Percentiles rank a stretch among this genome's conserved stretches.
Conservation (phyloP, 2,888 invertebrate genomes). For the Volucella inanis region DNA sequence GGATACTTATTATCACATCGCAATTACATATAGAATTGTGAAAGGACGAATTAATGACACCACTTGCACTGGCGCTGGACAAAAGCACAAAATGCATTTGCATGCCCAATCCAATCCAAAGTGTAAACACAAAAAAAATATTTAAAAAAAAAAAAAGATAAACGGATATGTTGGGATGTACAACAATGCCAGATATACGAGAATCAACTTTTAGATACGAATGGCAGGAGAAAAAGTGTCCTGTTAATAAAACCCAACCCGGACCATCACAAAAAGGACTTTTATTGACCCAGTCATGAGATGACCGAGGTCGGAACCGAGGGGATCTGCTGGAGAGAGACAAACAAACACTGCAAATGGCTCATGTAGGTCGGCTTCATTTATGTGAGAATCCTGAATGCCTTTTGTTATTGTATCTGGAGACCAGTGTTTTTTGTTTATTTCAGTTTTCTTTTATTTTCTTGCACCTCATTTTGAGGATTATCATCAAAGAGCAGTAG, state of each 20-base stretch:
- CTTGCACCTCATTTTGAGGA: slow-evolving; percentile 71
- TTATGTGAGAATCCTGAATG: slow-evolving; percentile 62
- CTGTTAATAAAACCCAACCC: slow-evolving; percentile 47
- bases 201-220: neutral
- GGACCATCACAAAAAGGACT: slow-evolving; percentile 58
- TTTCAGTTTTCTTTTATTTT: slow-evolving; percentile 35
- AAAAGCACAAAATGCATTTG: no score
- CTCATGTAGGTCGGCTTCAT: slow-evolving; percentile 51
- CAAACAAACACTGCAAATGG: slow-evolving; percentile 30
- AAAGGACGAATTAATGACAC: slow-evolving; percentile 67
- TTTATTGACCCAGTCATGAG: slow-evolving; percentile 72
- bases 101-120: slow-evolving; percentile 1
- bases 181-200: slow-evolving; percentile 14
- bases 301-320: neutral
- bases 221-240: neutral
- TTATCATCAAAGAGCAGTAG: slow-evolving; percentile 69
- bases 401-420: slow-evolving; percentile 65
- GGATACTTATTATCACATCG: slow-evolving; percentile 72
- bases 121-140: slow-evolving; percentile 47
- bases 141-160: slow-evolving; percentile 49
- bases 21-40: slow-evolving; percentile 67
- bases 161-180: slow-evolving; percentile 48
- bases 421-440: slow-evolving; percentile 12
- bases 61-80: slow-evolving; percentile 35
- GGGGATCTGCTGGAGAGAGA: neutral